Base-by-base conservation (phyloP, 2,797 vertebrate genomes). In the Leptodactylus fallax region DNA sequence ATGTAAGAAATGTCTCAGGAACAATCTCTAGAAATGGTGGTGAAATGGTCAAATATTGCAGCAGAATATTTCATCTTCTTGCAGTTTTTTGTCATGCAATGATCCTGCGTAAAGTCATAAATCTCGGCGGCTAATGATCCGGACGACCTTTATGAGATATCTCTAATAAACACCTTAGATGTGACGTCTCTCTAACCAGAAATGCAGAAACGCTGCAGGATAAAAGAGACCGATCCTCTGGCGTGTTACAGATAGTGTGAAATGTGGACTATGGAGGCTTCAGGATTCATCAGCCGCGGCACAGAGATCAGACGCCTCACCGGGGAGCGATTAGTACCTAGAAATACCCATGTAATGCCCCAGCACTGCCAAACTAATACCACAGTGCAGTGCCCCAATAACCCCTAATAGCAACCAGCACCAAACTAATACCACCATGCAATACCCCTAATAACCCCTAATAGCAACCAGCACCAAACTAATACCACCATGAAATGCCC, bases 41-140 rank as follows among this genome's bases (percentile, higher is more conserved):
- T 53, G 21, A 23, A 78, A 78, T 78, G 51, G n/a, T 72, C 23
- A 83, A 56, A 56, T 58, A 56, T 56, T 83, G 23, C 69, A 16
- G 53, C 23, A 72, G 27, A 56, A 21, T 7, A 56, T 72, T n/a
- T 72, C 19, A 55, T 78, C 65, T 69, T 67, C 6, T 65, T 63
- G 21, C 19, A 19, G 17, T 81, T 19, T 25, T 67, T 23, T 45
- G 3, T n/a, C 69, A 74, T 12, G 12, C 25, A n/a, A 7, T 76
- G 10, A 61, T 76, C n/a, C 55, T 74, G 80, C 14, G 58, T 1
- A 60, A 55, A 85, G 23, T 21, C 69, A 77, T 85, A 23, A 60
- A 85, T 85, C 27, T 60, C 45, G 7, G 0, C 55, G 16, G 71
- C 55, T 85, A 85, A 85, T 76, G 71, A 76, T 85, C 83, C 27